Percentiles rank a stretch among this genome's conserved stretches.
These are phyloP conservation scores for Carcharodon carcharias DNA, from an alignment of 2,797 vertebrate genomes.

Conservation along the genomic window DNA sequence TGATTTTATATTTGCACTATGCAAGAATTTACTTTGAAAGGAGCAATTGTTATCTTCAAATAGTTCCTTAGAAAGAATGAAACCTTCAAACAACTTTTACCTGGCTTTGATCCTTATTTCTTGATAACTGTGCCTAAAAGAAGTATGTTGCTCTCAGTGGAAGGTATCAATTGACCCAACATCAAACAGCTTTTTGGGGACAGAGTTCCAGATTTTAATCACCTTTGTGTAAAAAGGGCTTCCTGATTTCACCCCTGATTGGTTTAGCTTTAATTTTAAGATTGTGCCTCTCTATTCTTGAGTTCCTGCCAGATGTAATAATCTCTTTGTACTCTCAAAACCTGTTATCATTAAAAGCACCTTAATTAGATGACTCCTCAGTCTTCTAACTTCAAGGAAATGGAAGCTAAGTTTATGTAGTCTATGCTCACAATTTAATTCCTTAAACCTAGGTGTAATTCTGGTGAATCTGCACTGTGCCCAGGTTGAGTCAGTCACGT, in stretches of 20 bases:
- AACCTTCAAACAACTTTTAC: background rate
- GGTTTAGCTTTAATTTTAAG: background rate
- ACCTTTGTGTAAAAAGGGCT: background rate
- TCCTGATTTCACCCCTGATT: background rate
- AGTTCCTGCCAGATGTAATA: background rate
- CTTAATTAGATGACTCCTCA: background rate
- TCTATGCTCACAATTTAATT: background rate
- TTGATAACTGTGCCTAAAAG: background rate
- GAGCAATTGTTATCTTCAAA: background rate
- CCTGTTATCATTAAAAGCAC: background rate
- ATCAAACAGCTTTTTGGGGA: background rate
- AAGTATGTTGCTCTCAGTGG: background rate
- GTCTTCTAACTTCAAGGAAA: background rate
- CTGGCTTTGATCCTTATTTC: background rate
- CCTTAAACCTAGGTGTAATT: background rate
- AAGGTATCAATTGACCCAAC: background rate
- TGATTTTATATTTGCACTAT: background rate
- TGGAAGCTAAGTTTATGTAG: background rate
- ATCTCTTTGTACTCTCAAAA: background rate
- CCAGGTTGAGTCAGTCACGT: background rate
- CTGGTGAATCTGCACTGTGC: background rate
- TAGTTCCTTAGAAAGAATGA: background rate
- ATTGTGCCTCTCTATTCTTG: background rate
- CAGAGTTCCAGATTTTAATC: background rate
- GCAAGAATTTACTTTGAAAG: no score